phyloP scores from a whole-genome alignment of 2,797 vertebrate species.

The Sebastes minor region DNA sequence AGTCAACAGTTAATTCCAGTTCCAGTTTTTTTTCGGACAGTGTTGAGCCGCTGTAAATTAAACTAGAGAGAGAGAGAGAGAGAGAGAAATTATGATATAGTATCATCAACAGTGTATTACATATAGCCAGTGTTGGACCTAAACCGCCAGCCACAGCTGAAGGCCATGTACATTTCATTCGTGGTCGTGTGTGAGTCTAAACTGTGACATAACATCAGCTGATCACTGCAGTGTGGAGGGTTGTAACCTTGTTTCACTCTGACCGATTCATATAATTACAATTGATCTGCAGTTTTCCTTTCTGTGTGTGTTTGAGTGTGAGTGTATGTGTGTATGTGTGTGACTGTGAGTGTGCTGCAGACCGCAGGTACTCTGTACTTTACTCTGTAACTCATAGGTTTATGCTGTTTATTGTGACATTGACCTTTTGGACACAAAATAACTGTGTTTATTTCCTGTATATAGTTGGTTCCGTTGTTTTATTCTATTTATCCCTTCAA shows the following conservation, averaged over 20 bases:
- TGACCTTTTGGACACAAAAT: background rate
- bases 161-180: background rate
- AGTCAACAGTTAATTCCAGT: background rate
- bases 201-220: conserved; percentile 25
- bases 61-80: too few relatives aligned
- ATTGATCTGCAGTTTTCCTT: conserved; percentile 14
- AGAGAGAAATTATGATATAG: too few relatives aligned
- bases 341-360: background rate
- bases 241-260: conserved; percentile 45
- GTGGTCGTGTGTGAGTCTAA: background rate
- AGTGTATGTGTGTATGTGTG: background rate
- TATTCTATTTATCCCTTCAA: background rate
- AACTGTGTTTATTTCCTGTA: background rate
- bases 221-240: conserved; percentile 18
- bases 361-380: background rate
- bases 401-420: background rate
- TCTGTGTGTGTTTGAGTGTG: background rate
- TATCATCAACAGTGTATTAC: too few relatives aligned
- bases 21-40: background rate
- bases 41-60: background rate
- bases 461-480: fast-evolving
- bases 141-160: background rate
- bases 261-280: conserved; percentile 59
- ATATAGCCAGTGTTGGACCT: background rate
- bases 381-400: background rate